Conservation (phyloP, 2,797 vertebrate species). For the Gila robusta region DNA sequence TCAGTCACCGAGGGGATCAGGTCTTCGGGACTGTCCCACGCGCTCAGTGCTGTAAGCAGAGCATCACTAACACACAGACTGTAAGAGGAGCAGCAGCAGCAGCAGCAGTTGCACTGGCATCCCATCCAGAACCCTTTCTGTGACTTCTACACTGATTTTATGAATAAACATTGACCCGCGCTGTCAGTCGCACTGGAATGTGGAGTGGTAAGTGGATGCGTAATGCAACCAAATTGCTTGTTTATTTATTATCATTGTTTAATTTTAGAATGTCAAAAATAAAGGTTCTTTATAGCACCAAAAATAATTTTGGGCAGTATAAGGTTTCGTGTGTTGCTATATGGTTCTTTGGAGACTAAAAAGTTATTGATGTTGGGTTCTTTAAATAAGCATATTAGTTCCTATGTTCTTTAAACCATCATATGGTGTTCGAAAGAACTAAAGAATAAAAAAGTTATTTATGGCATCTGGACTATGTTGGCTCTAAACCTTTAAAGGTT, state of each 20-base stretch:
- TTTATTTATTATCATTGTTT: background rate
- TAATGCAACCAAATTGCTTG: conserved; percentile 8
- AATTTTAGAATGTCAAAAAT: background rate
- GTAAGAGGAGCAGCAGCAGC: conserved; percentile 72
- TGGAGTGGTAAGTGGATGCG: conserved; percentile 73
- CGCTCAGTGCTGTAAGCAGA: conserved; percentile 85
- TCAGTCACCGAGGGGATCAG: conserved; percentile 91
- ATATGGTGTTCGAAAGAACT: too few species aligned
- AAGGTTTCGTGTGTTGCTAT: background rate
- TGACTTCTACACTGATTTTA: conserved; percentile 58
- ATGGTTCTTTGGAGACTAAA: background rate
- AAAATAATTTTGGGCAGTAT: background rate
- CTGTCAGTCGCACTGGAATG: conserved; percentile 66
- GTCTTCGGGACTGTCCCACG: conserved; percentile 84
- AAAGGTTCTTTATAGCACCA: background rate
- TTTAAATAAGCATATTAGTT: background rate
- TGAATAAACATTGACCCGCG: conserved; percentile 55
- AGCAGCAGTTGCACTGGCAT: conserved; percentile 66
- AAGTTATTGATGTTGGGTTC: background rate
- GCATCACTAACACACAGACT: conserved; percentile 82
- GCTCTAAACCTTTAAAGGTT: background rate
- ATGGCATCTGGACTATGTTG: background rate
- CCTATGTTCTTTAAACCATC: background rate
- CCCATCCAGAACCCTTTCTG: conserved; percentile 74
- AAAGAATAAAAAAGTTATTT: background rate